phyloP scores from a whole-genome alignment of 2,113 vertebrate genomes.

The Rhynchopsitta pachyrhyncha region DNA sequence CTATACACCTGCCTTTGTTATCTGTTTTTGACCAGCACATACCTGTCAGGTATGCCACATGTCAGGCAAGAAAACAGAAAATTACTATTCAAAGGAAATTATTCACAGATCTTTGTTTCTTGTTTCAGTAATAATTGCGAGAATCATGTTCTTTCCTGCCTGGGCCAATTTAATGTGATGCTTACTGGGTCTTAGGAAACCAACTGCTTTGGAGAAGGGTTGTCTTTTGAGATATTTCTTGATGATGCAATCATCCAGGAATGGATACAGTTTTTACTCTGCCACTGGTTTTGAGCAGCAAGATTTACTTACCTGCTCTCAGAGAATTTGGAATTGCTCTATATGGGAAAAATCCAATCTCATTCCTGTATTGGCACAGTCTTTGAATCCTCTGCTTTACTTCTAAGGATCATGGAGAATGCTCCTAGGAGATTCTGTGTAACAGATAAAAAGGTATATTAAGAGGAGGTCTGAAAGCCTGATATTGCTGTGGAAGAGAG shows the following conservation, averaged over 20 bases:
- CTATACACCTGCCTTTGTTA: neutral
- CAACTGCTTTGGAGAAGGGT: neutral
- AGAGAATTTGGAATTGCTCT: neutral
- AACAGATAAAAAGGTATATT: constrained; percentile 10
- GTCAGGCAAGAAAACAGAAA: neutral
- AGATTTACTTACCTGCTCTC: neutral
- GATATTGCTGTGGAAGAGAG: neutral
- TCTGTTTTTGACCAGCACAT: neutral
- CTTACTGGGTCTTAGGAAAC: neutral
- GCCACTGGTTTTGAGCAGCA: constrained; percentile 11
- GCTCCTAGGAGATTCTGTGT: neutral
- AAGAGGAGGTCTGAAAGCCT: neutral
- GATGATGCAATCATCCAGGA: neutral
- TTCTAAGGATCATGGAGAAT: constrained; percentile 3
- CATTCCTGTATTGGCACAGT: neutral
- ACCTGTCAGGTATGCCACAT: neutral
- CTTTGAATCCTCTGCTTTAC: constrained; percentile 9
- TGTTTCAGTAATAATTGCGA: neutral
- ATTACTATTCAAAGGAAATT: neutral
- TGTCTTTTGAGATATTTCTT: constrained; percentile 7
- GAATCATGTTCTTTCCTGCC: neutral
- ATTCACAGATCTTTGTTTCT: neutral
- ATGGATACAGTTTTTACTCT: neutral
- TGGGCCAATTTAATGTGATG: neutral
- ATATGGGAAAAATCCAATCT: constrained; percentile 2